Conservation (phyloP, 2,113 vertebrate species). For the Craseonycteris thonglongyai region DNA sequence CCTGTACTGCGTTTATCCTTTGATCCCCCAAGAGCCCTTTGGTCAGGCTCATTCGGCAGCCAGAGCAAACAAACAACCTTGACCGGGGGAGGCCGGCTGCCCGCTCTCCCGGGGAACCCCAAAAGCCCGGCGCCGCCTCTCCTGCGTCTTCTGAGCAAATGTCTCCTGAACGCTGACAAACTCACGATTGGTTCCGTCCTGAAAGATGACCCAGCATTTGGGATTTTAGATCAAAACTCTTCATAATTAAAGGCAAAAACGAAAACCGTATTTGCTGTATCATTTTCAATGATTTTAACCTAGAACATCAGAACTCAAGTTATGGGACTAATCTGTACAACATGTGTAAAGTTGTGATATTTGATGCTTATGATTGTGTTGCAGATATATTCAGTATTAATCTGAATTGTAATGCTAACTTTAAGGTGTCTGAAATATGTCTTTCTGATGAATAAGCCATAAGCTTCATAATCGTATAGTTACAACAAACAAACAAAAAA, state of each 20-base stretch:
- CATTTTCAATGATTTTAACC: not conserved
- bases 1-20: not conserved
- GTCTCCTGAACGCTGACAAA: not conserved
- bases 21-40: conserved; percentile 6
- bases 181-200: not conserved
- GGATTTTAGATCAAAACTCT: not conserved
- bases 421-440: not conserved
- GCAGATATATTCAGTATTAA: not conserved
- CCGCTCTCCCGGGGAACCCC: not conserved
- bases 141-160: not conserved
- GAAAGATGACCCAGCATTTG: not conserved
- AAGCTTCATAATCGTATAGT: not conserved
- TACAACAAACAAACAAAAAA: too few species aligned
- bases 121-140: not conserved
- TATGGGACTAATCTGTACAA: not conserved
- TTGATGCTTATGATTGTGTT: not conserved
- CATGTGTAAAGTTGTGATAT: not conserved
- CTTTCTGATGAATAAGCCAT: not conserved
- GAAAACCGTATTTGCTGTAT: not conserved
- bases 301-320: not conserved
- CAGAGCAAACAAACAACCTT: conserved; percentile 22
- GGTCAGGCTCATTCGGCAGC: not conserved
- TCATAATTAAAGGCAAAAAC: not conserved
- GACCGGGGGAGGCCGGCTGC: not conserved
- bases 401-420: not conserved